These are phyloP conservation scores for Drosophila dives DNA, from an alignment of 2,888 invertebrate species.

Conservation along the genomic window DNA sequence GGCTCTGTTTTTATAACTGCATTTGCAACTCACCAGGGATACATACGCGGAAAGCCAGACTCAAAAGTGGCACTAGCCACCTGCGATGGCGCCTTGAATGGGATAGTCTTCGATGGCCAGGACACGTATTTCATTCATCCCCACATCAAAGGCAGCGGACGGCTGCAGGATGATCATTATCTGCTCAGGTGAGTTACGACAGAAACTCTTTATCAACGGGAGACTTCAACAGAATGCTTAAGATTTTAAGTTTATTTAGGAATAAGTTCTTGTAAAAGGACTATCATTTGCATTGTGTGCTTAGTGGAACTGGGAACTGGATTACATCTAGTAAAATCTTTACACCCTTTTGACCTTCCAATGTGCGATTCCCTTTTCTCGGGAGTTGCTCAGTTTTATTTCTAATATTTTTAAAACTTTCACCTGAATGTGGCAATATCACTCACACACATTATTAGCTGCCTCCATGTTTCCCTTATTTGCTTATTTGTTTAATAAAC, in stretches of 20 bases:
- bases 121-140: slow-evolving; percentile 89
- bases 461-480: slow-evolving; percentile 62
- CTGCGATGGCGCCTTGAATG: slow-evolving; percentile 89
- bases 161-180: slow-evolving; percentile 83
- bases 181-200: slow-evolving; percentile 81
- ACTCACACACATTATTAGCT: too few species aligned
- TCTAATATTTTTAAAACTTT: too few species aligned
- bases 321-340: too few species aligned
- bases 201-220: too few species aligned
- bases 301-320: too few species aligned
- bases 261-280: too few species aligned
- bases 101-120: slow-evolving; percentile 92
- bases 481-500: slow-evolving; percentile 56
- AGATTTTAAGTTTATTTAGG: too few species aligned
- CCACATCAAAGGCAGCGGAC: slow-evolving; percentile 75
- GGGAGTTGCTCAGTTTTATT: neutral
- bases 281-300: too few species aligned
- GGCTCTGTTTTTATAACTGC: slow-evolving; percentile 14
- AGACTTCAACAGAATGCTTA: neutral
- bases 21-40: slow-evolving; percentile 85
- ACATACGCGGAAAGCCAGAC: slow-evolving; percentile 88
- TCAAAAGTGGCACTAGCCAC: slow-evolving; percentile 95
- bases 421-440: too few species aligned
- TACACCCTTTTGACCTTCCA: too few species aligned
- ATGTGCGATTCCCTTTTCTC: neutral